A percentile compares a stretch with the other conserved stretches of the same genome.
Conservation (phyloP, 2,888 invertebrate genomes). For the Brachyptera risi region DNA sequence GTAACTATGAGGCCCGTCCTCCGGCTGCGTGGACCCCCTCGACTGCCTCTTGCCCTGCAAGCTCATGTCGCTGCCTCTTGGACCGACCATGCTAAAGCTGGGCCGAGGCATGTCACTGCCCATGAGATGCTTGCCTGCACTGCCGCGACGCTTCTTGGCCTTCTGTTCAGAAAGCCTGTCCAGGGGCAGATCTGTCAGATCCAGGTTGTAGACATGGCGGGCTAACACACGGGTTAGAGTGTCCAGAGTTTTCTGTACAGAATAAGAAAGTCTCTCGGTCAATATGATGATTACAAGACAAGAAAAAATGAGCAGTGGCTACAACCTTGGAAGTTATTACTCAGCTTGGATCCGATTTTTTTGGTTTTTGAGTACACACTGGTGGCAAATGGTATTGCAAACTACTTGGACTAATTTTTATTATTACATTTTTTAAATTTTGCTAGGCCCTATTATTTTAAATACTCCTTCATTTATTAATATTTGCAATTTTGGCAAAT, state of each 20-base stretch:
- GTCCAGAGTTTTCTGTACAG: constrained; percentile 87
- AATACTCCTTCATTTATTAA: too few species aligned
- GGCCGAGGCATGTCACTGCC: constrained; percentile 23
- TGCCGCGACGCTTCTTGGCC: constrained; percentile 55
- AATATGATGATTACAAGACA: too few species aligned
- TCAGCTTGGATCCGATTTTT: too few species aligned
- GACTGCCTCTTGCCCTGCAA: constrained; percentile 19
- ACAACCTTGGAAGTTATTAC: too few species aligned
- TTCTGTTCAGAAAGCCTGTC: constrained; percentile 77
- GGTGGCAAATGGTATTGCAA: too few species aligned
- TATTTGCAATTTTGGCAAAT: too few species aligned
- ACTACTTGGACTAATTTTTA: too few species aligned
- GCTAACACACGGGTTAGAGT: constrained; percentile 92
- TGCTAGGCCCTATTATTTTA: too few species aligned
- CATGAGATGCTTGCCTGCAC: constrained; percentile 17
- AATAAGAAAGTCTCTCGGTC: too few species aligned
- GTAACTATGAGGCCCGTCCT: constrained; percentile 14
- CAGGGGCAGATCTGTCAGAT: constrained; percentile 79
- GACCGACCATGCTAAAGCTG: constrained; percentile 15
- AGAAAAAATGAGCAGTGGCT: too few species aligned
- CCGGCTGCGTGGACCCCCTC: constrained; percentile 16
- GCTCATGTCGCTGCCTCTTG: constrained; percentile 14
- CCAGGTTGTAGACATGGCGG: constrained; percentile 90
- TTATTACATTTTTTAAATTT: too few species aligned
- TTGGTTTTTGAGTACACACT: too few species aligned